Evolutionary conservation across 2,797 vertebrate species (phyloP).

Genomic region (Halcyon badia): DNA sequence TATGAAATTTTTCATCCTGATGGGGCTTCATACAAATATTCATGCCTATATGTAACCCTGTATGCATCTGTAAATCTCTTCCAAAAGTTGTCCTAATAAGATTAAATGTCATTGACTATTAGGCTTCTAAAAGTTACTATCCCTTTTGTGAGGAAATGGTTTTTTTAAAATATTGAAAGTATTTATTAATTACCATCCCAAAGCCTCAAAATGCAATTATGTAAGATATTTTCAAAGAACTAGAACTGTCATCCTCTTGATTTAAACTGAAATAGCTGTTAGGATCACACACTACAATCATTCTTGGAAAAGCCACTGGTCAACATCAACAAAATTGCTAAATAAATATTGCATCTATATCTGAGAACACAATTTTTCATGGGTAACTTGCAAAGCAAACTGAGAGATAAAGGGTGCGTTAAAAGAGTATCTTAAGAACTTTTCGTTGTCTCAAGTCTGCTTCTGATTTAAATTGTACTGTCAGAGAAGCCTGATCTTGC

Average conservation of each 20-base stretch:
- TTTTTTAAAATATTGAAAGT: not conserved
- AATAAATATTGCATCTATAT: not conserved
- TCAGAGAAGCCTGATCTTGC: not conserved
- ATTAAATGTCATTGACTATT: not conserved
- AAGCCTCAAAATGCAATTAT: not conserved
- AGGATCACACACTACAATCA: not conserved
- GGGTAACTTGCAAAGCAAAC: not conserved
- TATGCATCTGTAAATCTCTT: not conserved
- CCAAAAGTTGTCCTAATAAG: not conserved
- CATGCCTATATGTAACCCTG: not conserved
- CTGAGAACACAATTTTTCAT: not conserved
- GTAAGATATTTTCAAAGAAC: not conserved
- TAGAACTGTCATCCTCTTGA: not conserved
- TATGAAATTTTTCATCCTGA: not conserved
- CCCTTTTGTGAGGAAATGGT: not conserved
- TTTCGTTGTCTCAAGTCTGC: not conserved
- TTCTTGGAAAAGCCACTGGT: not conserved
- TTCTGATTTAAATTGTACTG: not conserved
- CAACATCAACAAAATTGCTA: not conserved
- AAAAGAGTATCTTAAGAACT: not conserved
- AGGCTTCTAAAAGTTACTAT: not conserved
- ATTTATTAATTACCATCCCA: not conserved
- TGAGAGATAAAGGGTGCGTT: not conserved
- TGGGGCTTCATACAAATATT: not conserved
- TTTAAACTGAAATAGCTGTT: not conserved